Base-by-base conservation (phyloP, 1,140 invertebrate species). In the Atta texana region DNA sequence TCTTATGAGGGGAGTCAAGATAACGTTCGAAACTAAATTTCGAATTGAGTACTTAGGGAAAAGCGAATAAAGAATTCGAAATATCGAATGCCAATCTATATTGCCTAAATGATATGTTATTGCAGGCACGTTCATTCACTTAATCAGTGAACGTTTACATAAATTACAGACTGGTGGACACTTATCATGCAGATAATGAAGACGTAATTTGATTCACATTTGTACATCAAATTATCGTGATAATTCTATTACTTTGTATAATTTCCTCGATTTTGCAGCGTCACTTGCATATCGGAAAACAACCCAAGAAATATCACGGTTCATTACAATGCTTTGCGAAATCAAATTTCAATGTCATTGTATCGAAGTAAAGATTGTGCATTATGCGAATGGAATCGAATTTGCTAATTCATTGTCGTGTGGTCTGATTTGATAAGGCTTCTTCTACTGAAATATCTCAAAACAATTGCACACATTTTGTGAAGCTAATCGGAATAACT, bases 401-500 rank as follows among this genome's bases (percentile, higher is more conserved):
- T 4, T 51, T 16, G 12, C 49, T 51, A 16, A 51, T 8, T 39
- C 34, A 0, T 44, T 31, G 18, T 18, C 10, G 16, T 18, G 2
- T 55, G 10, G 71, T 75, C 51, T 57, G 72, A 75, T 55, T 75
- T n/a, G 28, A 75, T 57, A 55, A 57, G 49, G n/a, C 2, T 59
- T 75, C 53, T 75, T 75, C 72, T 75, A 75, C 72, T 75, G 53
- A 10, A 59, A 71, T 44, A 49, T 49, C 10, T 71, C 39, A n/a
- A 71, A 75, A 14, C 31, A 10, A 21, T 74, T 12, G n/a, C n/a
- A 8, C 12, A 24, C 21, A 14, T 34, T 49, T 24, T 57, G 28
- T 55, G n/a, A 0, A n/a, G 6, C 51, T 34, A 34, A 39, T 31
- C 6, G 21, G 3, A 34, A 57, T 57, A 57, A 34, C 34, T 74